These are phyloP conservation scores for Mellilla xanthometata DNA, from an alignment of 2,888 invertebrate species.

Conservation along the genomic window DNA sequence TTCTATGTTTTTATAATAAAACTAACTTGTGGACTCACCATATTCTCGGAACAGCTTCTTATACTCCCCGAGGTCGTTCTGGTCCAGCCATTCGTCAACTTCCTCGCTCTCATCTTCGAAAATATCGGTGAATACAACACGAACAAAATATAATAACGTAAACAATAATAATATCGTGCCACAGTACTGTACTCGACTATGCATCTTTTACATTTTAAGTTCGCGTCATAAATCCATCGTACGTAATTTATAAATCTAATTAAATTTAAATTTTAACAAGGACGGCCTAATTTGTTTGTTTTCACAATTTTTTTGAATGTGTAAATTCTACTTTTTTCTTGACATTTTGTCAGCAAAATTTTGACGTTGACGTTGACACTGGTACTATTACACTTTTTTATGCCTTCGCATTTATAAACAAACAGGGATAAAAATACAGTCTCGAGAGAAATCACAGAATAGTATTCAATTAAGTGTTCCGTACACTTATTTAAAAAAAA, in stretches of 20 bases:
- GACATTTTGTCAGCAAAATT: no score
- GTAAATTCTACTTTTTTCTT: conserved; percentile 12
- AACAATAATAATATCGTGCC: conserved; percentile 59
- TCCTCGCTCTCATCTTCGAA: conserved; percentile 82
- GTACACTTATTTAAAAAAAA: no score
- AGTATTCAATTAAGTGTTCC: no score
- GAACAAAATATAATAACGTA: conserved; percentile 60
- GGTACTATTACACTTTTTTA: background rate
- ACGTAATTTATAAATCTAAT: conserved; percentile 28
- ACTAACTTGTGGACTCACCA: conserved; percentile 79
- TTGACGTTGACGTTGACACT: background rate
- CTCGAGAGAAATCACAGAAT: no score
- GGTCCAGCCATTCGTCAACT: conserved; percentile 89
- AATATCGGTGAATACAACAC: conserved; percentile 61
- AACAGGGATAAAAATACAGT: no score
- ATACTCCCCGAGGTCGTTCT: conserved; percentile 87
- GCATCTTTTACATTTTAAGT: conserved; percentile 50
- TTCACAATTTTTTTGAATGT: conserved; percentile 22
- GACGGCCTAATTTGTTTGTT: conserved; percentile 37
- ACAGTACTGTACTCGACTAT: conserved; percentile 58
- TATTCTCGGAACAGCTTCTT: conserved; percentile 87
- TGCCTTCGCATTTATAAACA: no score
- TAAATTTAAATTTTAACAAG: conserved; percentile 30
- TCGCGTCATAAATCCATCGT: conserved; percentile 53
- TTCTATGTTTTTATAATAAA: background rate